Evolutionary conservation across 2,888 invertebrate genomes (phyloP).

Genomic region (Spisula subtruncata): DNA sequence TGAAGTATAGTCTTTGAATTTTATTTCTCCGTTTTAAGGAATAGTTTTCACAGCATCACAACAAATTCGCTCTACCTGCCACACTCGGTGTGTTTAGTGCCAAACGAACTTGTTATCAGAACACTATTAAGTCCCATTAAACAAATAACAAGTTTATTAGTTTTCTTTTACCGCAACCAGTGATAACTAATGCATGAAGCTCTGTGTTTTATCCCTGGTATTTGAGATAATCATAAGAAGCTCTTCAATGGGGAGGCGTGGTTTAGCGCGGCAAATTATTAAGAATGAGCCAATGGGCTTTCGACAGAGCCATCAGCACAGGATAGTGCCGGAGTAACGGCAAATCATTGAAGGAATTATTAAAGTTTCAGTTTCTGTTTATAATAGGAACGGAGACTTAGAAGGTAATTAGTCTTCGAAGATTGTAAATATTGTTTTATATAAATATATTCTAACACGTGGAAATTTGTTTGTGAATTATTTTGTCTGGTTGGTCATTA

Average conservation of each 20-base stretch:
- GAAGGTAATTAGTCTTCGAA: neutral
- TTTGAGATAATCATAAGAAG: constrained; percentile 18
- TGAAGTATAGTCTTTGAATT: neutral
- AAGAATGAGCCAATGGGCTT: constrained; percentile 43
- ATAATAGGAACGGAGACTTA: neutral
- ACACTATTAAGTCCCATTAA: constrained; percentile 44
- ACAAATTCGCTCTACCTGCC: neutral
- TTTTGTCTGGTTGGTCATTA: neutral
- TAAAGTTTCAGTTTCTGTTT: neutral
- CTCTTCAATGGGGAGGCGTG: constrained; percentile 28
- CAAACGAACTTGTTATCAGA: constrained; percentile 27
- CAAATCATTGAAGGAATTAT: neutral
- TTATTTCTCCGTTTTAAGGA: neutral
- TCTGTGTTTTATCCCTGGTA: neutral
- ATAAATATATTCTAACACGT: neutral
- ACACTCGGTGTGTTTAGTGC: constrained; percentile 11
- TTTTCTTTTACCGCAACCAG: constrained; percentile 31
- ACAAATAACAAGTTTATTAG: constrained; percentile 34
- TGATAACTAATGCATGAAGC: constrained; percentile 45
- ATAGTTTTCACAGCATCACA: neutral
- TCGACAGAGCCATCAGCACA: neutral
- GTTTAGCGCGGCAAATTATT: constrained; percentile 29
- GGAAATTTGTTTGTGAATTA: neutral
- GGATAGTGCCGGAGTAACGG: neutral
- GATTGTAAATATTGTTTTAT: neutral